These are phyloP conservation scores for Machaerirhynchus nigripectus DNA, from an alignment of 2,113 vertebrate genomes.

Conservation along the genomic window DNA sequence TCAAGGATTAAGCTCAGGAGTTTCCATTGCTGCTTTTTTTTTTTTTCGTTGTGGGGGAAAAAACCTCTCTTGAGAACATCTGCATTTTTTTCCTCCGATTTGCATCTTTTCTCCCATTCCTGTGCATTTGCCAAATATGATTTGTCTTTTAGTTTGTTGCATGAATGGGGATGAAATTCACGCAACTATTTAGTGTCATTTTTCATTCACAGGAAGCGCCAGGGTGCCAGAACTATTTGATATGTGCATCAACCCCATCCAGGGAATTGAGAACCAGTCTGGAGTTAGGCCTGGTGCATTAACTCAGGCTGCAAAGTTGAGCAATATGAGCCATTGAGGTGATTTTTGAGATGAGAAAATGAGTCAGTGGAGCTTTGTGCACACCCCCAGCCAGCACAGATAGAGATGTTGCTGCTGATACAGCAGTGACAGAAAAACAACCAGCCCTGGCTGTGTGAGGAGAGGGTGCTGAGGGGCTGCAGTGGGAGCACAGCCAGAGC, in stretches of 20 bases:
- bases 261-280: neutral
- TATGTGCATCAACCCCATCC: conserved; percentile 1
- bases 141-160: neutral
- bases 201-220: conserved; percentile 11
- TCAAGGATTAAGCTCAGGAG: neutral
- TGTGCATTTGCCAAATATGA: neutral
- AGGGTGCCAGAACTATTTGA: neutral
- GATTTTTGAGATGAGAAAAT: neutral
- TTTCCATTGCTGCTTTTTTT: neutral
- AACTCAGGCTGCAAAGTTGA: neutral
- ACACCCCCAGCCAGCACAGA: neutral
- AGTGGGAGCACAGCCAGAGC: neutral
- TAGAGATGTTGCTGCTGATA: neutral
- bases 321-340: neutral
- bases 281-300: conserved; percentile 18
- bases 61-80: neutral
- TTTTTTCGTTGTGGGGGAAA: neutral
- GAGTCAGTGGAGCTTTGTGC: neutral
- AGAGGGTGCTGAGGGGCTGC: rapidly evolving
- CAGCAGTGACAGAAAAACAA: neutral
- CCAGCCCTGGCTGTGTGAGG: neutral
- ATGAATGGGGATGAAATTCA: conserved; percentile 26
- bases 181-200: neutral
- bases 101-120: neutral
- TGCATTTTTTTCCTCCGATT: neutral